Percentiles rank a stretch among this genome's conserved stretches.
Conservation (phyloP, 1,140 invertebrate genomes). For the Lordiphosa collinella region DNA sequence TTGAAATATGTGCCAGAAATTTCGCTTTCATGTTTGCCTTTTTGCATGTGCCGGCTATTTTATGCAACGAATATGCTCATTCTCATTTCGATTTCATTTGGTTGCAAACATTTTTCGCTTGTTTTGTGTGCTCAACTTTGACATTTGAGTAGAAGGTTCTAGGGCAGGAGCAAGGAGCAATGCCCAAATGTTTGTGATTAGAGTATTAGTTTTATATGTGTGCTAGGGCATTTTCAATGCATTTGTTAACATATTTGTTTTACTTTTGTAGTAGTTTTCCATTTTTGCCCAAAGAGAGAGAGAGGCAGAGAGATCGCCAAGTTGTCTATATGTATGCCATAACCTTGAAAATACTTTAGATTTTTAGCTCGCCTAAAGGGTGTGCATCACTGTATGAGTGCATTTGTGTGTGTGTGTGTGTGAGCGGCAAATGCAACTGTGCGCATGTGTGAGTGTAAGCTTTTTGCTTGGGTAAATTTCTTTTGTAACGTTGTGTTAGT, state of each 20-base stretch:
- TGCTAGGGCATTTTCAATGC: background rate
- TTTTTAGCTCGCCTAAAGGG: constrained; percentile 53
- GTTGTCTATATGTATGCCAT: constrained; percentile 32
- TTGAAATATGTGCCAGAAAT: constrained; percentile 73
- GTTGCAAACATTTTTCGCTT: constrained; percentile 7
- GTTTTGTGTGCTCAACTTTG: constrained; percentile 57
- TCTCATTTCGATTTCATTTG: constrained; percentile 55
- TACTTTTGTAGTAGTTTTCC: constrained; percentile 26
- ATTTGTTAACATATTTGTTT: background rate
- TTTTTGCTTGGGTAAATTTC: constrained; percentile 13
- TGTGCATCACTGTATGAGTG: constrained; percentile 24
- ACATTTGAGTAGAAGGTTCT: constrained; percentile 28
- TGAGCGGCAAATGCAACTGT: background rate
- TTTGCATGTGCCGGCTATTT: constrained; percentile 15
- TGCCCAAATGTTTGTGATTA: no score
- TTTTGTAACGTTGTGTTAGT: constrained; percentile 26
- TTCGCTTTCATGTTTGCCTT: constrained; percentile 70
- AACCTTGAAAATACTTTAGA: constrained; percentile 64
- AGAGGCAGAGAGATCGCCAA: background rate
- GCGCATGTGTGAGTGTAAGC: constrained; percentile 5
- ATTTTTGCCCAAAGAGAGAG: constrained; percentile 25
- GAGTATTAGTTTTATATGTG: no score
- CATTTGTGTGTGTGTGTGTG: background rate
- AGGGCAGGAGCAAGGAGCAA: background rate
- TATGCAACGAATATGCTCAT: constrained; percentile 48